phyloP scores from a whole-genome alignment of 1,140 invertebrate genomes.

The Protaetia brevitarsis region DNA sequence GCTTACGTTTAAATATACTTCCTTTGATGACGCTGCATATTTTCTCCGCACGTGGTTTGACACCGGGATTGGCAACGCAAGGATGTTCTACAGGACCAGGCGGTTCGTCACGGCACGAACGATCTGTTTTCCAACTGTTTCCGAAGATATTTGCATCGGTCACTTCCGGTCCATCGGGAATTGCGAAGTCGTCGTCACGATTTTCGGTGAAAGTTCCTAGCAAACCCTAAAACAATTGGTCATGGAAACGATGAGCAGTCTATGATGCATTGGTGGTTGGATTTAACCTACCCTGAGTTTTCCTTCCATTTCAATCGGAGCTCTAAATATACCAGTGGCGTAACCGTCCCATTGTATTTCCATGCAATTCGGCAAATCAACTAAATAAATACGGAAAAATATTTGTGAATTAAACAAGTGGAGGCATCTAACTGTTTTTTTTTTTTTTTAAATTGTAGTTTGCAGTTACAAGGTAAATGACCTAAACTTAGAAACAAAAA shows the following conservation, averaged over 20 bases:
- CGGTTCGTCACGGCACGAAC: conserved; percentile 76
- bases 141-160: conserved; percentile 56
- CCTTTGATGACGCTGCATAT: conserved; percentile 63
- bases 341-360: conserved; percentile 2
- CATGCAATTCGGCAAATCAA: not conserved
- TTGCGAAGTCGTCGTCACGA: conserved; percentile 60
- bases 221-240: conserved; percentile 52
- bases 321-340: not conserved
- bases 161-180: conserved; percentile 51
- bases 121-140: conserved; percentile 57
- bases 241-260: not conserved
- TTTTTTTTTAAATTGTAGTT: too few species aligned
- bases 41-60: conserved; percentile 60
- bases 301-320: not conserved
- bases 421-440: too few species aligned
- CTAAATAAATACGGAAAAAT: too few species aligned
- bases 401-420: too few species aligned
- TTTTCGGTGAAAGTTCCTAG: conserved; percentile 75
- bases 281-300: not conserved
- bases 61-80: conserved; percentile 64
- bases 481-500: too few species aligned
- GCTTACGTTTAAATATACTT: conserved; percentile 59
- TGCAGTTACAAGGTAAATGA: too few species aligned
- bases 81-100: conserved; percentile 63
- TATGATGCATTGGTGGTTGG: not conserved